These are phyloP conservation scores for Sturnus vulgaris DNA, from an alignment of 2,113 vertebrate species.

Conservation along the genomic window DNA sequence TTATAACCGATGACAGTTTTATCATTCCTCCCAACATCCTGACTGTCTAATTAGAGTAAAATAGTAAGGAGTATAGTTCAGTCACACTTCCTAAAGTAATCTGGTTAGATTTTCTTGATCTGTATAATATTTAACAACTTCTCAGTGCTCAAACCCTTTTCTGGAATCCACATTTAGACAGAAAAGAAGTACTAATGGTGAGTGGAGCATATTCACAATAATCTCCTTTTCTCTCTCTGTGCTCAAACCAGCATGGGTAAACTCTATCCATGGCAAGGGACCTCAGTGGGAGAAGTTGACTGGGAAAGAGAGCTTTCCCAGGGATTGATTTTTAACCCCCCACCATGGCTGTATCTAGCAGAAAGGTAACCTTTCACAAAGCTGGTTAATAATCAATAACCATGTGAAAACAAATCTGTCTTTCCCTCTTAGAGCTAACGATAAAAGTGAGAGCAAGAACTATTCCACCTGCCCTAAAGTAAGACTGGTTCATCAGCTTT, in stretches of 20 bases:
- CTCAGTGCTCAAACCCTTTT: background rate
- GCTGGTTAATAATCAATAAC: slow-evolving; percentile 81
- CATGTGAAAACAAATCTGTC: slow-evolving; percentile 73
- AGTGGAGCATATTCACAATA: background rate
- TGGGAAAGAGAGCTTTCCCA: slow-evolving; percentile 58
- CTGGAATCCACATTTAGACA: background rate
- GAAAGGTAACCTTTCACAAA: slow-evolving; percentile 67
- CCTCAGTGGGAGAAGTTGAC: background rate
- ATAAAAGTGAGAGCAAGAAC: slow-evolving; percentile 55
- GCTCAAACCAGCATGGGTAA: background rate
- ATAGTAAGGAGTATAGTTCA: background rate
- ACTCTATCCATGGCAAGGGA: background rate
- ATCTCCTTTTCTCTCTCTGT: background rate
- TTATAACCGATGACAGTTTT: background rate
- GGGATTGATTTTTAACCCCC: slow-evolving; percentile 69
- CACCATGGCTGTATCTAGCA: slow-evolving; percentile 37
- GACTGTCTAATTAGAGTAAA: background rate
- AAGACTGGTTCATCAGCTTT: background rate
- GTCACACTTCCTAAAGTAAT: background rate
- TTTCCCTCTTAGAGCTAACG: slow-evolving; percentile 18
- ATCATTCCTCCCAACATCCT: background rate
- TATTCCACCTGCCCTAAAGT: slow-evolving; percentile 30
- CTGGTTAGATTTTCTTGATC: background rate
- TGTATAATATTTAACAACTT: background rate
- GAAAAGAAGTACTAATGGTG: background rate